phyloP scores from a whole-genome alignment of 1,140 invertebrate genomes.

The Papilio polyxenes region DNA sequence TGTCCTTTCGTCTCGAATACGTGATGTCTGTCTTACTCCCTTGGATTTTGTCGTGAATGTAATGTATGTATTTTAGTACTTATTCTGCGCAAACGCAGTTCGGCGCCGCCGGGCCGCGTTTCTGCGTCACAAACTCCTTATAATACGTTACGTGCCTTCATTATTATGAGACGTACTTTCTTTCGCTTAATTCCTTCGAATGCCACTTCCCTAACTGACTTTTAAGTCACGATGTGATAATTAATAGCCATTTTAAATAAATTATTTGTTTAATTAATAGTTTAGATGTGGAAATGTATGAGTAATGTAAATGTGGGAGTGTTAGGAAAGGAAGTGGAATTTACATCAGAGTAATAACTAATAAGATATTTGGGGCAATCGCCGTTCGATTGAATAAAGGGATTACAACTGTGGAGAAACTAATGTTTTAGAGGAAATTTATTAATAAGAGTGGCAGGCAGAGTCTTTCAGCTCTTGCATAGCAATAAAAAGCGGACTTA shows the following conservation, averaged over 20 bases:
- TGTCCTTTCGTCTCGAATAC: not conserved
- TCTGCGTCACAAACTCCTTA: slow-evolving; percentile 41
- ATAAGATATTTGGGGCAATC: too few relatives aligned
- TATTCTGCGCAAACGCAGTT: slow-evolving; percentile 35
- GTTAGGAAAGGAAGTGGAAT: not conserved
- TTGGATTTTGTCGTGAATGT: not conserved
- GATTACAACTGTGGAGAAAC: too few relatives aligned
- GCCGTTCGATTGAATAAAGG: too few relatives aligned
- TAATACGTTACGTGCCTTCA: slow-evolving; percentile 40
- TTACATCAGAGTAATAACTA: not conserved
- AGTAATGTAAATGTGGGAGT: not conserved
- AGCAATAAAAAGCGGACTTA: too few relatives aligned
- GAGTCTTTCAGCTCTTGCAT: too few relatives aligned
- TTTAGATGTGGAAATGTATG: not conserved
- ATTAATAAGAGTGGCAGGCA: too few relatives aligned
- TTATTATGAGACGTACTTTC: slow-evolving; percentile 41
- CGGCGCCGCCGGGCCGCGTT: slow-evolving; percentile 37
- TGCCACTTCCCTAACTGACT: slow-evolving; percentile 24
- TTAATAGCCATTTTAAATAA: slow-evolving; percentile 25
- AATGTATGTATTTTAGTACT: slow-evolving; percentile 16
- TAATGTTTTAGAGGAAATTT: too few relatives aligned
- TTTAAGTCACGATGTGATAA: slow-evolving; percentile 38
- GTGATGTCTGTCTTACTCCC: not conserved
- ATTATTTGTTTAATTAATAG: slow-evolving; percentile 22
- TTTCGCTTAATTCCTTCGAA: slow-evolving; percentile 40